Evolutionary conservation across 2,797 vertebrate species (phyloP).

Genomic region (Pangasius krempfi): DNA sequence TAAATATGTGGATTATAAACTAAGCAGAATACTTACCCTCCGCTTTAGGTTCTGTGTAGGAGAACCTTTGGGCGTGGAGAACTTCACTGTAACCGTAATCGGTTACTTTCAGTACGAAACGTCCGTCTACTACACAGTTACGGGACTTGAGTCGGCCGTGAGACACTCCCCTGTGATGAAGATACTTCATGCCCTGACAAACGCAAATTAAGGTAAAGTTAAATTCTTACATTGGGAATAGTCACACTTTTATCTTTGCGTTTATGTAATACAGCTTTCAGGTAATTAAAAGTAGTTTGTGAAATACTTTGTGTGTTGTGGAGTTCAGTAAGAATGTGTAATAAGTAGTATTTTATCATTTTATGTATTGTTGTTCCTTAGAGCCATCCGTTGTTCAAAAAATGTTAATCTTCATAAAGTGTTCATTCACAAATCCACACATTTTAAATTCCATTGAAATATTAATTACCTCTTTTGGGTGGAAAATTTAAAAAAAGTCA

Average conservation of each 20-base stretch:
- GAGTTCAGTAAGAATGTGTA: background rate
- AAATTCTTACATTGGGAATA: background rate
- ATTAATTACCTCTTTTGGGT: no score
- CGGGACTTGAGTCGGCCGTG: slow-evolving; percentile 89
- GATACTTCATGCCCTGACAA: slow-evolving; percentile 84
- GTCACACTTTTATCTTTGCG: background rate
- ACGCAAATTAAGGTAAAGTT: background rate
- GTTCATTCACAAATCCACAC: no score
- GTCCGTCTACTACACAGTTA: slow-evolving; percentile 89
- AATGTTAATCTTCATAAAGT: no score
- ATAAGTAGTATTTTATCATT: no score
- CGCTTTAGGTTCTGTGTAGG: slow-evolving; percentile 63
- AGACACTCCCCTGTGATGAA: slow-evolving; percentile 81
- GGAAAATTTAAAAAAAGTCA: no score
- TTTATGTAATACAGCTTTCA: background rate
- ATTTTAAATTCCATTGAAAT: no score
- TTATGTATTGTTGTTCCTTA: background rate
- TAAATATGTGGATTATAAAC: background rate
- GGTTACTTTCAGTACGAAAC: slow-evolving; percentile 88
- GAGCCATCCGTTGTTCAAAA: background rate
- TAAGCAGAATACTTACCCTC: slow-evolving; percentile 68
- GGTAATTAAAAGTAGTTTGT: background rate
- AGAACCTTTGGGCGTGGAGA: slow-evolving; percentile 77
- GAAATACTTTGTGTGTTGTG: background rate
- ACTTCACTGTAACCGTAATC: slow-evolving; percentile 84